A percentile compares a stretch with the other conserved stretches of the same genome.
These are phyloP conservation scores for Liopterus haemorrhoidalis DNA, from an alignment of 2,888 invertebrate species.

Conservation along the genomic window DNA sequence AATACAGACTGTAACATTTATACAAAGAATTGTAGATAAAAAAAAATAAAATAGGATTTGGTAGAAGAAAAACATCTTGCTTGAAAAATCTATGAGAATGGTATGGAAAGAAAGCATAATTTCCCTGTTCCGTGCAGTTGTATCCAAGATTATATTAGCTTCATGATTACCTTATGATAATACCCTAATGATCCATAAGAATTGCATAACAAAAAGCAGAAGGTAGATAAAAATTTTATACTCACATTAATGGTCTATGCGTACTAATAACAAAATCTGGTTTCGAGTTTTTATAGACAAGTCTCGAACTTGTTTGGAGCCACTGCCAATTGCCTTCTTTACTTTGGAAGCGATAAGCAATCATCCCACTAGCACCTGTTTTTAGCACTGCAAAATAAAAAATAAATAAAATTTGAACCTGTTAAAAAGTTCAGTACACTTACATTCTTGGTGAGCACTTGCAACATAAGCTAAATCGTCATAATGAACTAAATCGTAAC, in stretches of 20 bases:
- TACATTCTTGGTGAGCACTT: conserved; percentile 98
- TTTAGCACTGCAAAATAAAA: conserved; percentile 73
- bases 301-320: conserved; percentile 93
- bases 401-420: conserved; percentile 13
- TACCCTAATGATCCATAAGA: neutral
- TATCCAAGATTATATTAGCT: no score
- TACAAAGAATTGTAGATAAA: no score
- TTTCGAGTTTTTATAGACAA: conserved; percentile 99
- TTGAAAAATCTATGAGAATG: no score
- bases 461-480: conserved; percentile 97
- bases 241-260: conserved; percentile 95
- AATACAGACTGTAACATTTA: no score
- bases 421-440: conserved; percentile 46
- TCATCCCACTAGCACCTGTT: conserved; percentile 98
- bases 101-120: no score
- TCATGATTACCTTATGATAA: no score
- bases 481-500: conserved; percentile 95
- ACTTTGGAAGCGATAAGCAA: conserved; percentile 95
- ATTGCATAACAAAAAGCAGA: neutral
- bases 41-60: no score
- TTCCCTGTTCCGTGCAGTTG: no score
- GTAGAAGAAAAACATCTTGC: no score
- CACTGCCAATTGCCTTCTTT: conserved; percentile 95
- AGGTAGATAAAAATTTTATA: conserved; percentile 33
- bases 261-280: conserved; percentile 99